These are phyloP conservation scores for Silurus asotus DNA, from an alignment of 2,113 vertebrate genomes.

Conservation along the genomic window DNA sequence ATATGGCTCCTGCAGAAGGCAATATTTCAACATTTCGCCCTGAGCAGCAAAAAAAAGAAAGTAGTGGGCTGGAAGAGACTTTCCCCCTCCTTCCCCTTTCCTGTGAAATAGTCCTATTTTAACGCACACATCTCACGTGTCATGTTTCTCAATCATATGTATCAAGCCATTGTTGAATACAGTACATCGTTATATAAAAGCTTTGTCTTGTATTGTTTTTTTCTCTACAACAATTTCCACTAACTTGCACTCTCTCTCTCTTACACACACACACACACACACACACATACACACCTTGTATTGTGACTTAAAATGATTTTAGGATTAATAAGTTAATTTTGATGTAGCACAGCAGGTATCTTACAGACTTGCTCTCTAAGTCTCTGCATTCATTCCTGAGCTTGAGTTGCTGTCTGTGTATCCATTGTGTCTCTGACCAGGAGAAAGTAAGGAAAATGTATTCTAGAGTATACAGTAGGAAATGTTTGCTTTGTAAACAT, in stretches of 20 bases:
- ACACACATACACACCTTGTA: not conserved
- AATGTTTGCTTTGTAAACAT: not conserved
- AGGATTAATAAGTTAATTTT: not conserved
- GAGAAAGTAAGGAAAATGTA: not conserved
- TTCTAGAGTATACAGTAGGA: not conserved
- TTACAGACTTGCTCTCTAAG: not conserved
- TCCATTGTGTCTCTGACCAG: not conserved
- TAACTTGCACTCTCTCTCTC: not conserved
- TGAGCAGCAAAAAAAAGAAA: not conserved
- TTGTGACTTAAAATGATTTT: not conserved
- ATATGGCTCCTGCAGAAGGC: not conserved
- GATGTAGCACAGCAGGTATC: not conserved
- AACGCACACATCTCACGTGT: slow-evolving; percentile 49
- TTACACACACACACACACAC: not conserved
- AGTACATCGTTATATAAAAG: slow-evolving; percentile 76
- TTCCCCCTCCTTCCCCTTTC: slow-evolving; percentile 12
- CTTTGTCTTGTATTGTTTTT: not conserved
- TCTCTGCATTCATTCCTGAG: not conserved
- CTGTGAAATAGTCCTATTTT: slow-evolving; percentile 35
- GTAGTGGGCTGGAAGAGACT: slow-evolving; percentile 5
- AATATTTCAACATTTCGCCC: not conserved
- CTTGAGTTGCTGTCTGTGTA: not conserved
- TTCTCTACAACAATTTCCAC: not conserved
- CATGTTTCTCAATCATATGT: slow-evolving; percentile 73
- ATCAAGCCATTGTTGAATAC: slow-evolving; percentile 75